Base-by-base conservation (phyloP, 2,888 invertebrate species). In the Meandrusa payeni region DNA sequence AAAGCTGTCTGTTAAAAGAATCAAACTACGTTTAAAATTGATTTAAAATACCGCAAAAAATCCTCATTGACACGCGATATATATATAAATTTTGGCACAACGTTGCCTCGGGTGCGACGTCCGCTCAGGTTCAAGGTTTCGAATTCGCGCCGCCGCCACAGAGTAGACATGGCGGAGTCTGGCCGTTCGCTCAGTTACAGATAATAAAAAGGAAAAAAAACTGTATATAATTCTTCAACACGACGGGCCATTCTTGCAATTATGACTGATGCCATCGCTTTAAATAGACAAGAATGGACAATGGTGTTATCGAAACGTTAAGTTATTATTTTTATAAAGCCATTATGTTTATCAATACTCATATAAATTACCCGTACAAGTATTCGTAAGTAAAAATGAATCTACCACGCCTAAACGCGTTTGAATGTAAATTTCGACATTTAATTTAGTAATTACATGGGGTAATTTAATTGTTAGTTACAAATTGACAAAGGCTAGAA, bases 81-180 rank as follows among this genome's bases (percentile, higher is more conserved):
- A 17, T 47, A 22, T 42, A 44, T 41, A 40, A 37, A 40, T 38
- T 50, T 51, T 55, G 51, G 55, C 48, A 48, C 46, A 47, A 46
- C 38, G 50, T 51, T 47, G 48, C 46, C 47, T 58, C 62, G 59
- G 70, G 76, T 76, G 76, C 44, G 50, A 47, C 24, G 54, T 23
- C 49, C 52, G 54, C 34, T 26, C 40, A 37, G 41, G 52, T 52
- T 52, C 54, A 54, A 54, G 54, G 54, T 47, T 41, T 29, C 17
- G 34, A 41, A 34, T 23, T 36, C 20, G n/a, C 26, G 24, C 27
- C 15, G 9, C 42, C 27, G 31, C 32, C 37, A 24, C 37, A 29
- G 36, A 36, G 36, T 42, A 43, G 43, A 43, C 43, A 43, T 24
- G 42, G 9, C 37, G 43, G 37, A 43, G 43, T 43, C 43, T 38